Conservation (phyloP, 2,113 vertebrate genomes). For the Cardinalis cardinalis region DNA sequence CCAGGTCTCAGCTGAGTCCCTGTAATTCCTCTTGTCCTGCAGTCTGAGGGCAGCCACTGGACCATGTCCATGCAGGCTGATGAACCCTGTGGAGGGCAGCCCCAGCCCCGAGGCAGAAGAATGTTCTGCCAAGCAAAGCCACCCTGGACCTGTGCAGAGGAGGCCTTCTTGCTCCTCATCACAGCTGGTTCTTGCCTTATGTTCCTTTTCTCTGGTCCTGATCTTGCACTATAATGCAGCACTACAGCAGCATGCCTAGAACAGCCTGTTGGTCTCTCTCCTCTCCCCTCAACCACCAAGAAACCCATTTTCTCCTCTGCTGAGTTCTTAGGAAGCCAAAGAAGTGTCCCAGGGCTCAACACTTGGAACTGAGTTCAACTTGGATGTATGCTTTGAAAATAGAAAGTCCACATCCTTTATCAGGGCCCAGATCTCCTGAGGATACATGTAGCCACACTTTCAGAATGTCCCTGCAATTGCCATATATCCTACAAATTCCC, state of each 20-base stretch:
- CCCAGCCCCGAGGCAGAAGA: rapidly evolving
- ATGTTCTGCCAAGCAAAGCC: background rate
- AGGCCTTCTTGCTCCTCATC: background rate
- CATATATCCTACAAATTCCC: background rate
- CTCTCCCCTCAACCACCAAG: background rate
- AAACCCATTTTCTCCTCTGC: constrained; percentile 13
- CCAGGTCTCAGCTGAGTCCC: background rate
- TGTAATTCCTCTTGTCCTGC: background rate
- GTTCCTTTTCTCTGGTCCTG: background rate
- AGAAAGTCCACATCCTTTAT: background rate
- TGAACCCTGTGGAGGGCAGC: background rate
- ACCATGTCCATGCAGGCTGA: too few relatives aligned
- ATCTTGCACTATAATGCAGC: rapidly evolving
- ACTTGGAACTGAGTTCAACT: background rate
- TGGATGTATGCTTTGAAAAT: background rate
- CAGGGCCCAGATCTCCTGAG: background rate
- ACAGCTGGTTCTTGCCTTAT: background rate
- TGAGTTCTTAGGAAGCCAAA: background rate
- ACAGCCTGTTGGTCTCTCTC: background rate
- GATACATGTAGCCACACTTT: background rate
- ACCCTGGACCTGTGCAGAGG: background rate
- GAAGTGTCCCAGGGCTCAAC: background rate
- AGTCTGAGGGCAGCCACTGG: background rate
- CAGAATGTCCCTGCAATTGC: background rate
- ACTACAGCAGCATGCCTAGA: background rate